Evolutionary conservation across 2,797 vertebrate species (phyloP).

Genomic region (Lagodon rhomboides): DNA sequence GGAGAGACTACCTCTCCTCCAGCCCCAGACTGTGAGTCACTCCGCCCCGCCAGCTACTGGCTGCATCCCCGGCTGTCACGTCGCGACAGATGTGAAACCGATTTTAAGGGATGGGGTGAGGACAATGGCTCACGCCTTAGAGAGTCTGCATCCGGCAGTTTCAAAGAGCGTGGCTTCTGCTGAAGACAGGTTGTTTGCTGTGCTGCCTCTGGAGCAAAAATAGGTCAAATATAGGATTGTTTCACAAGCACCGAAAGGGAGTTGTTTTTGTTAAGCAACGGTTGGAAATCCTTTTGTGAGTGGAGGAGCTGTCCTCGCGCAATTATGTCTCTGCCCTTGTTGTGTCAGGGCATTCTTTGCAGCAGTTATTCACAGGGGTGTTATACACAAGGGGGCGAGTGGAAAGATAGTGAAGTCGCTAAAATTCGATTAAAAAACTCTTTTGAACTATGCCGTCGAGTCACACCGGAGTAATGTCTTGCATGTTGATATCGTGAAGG

Average conservation of each 20-base stretch:
- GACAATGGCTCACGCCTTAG: constrained; percentile 52
- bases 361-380: constrained; percentile 4
- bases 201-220: constrained; percentile 49
- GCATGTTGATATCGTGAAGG: background rate
- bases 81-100: constrained; percentile 68
- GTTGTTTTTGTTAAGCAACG: constrained; percentile 37
- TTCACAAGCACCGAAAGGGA: constrained; percentile 39
- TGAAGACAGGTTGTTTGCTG: constrained; percentile 46
- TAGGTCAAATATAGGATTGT: constrained; percentile 69
- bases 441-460: background rate
- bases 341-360: background rate
- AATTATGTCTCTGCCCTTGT: constrained; percentile 11
- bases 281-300: constrained; percentile 40
- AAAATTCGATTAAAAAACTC: background rate
- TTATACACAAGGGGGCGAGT: background rate
- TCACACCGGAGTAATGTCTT: background rate
- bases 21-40: constrained; percentile 75
- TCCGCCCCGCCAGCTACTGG: constrained; percentile 50
- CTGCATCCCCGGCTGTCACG: constrained; percentile 66
- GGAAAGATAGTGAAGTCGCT: constrained; percentile 3
- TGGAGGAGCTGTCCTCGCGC: constrained; percentile 30
- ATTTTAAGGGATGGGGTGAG: constrained; percentile 68
- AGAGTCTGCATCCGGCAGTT: constrained; percentile 43
- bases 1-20: constrained; percentile 54
- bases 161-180: constrained; percentile 39